Conservation (phyloP, 2,797 vertebrate species). For the Melanotaenia pygmaea region DNA sequence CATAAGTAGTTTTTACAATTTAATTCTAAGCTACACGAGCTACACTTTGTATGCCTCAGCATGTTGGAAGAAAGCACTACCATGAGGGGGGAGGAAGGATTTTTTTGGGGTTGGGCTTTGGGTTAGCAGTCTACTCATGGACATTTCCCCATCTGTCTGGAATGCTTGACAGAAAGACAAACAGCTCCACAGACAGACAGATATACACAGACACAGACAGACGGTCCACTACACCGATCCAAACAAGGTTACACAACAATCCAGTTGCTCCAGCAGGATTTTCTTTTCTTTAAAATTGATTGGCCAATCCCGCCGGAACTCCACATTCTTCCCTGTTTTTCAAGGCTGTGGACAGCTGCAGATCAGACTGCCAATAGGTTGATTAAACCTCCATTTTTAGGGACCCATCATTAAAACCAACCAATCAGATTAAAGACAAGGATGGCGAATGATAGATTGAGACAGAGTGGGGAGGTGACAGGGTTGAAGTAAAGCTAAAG, state of each 20-base stretch:
- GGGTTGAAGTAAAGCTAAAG: constrained; percentile 83
- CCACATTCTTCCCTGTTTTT: constrained; percentile 80
- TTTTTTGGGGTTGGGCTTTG: constrained; percentile 44
- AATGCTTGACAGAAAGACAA: constrained; percentile 71
- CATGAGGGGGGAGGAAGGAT: constrained; percentile 72
- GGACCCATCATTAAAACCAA: constrained; percentile 85
- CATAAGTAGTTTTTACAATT: constrained; percentile 18
- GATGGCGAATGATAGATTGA: constrained; percentile 74
- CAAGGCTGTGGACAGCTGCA: constrained; percentile 74
- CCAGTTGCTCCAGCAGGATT: constrained; percentile 74
- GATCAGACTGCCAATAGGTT: constrained; percentile 77
- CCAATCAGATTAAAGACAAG: constrained; percentile 84
- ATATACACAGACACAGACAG: constrained; percentile 66
- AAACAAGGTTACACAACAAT: constrained; percentile 80
- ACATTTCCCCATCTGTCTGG: constrained; percentile 59
- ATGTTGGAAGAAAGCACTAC: constrained; percentile 97
- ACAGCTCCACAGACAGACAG: constrained; percentile 61
- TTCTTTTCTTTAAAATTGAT: constrained; percentile 80
- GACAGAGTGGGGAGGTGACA: constrained; percentile 52
- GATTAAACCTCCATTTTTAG: constrained; percentile 84
- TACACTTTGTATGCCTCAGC: constrained; percentile 85
- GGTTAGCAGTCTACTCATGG: constrained; percentile 70
- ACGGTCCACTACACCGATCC: constrained; percentile 77
- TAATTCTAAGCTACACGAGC: constrained; percentile 43
- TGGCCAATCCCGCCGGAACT: constrained; percentile 87